phyloP scores from a whole-genome alignment of 2,888 invertebrate genomes.

The Drosophila sordidula region DNA sequence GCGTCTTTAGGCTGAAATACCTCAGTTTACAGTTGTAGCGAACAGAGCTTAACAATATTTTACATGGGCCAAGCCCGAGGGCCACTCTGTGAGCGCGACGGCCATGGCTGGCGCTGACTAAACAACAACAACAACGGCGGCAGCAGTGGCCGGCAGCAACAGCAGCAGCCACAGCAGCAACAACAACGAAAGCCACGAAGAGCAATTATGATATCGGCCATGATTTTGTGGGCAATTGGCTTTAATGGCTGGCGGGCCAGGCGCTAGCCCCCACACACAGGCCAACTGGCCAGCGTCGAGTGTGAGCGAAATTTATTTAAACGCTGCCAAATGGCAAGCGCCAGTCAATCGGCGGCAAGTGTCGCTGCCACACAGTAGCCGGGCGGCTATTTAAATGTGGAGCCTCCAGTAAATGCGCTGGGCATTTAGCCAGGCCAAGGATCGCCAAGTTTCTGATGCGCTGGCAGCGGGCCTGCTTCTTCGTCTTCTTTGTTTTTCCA shows the following conservation, averaged over 20 bases:
- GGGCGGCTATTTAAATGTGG: conserved; percentile 42
- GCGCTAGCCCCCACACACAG: conserved; percentile 15
- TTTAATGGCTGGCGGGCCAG: conserved; percentile 69
- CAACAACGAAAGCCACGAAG: conserved; percentile 69
- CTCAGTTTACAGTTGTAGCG: conserved; percentile 5
- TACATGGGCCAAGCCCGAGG: conserved; percentile 63
- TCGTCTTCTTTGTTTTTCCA: not conserved
- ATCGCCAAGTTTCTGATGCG: conserved; percentile 26
- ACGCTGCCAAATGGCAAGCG: conserved; percentile 73
- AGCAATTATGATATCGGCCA: conserved; percentile 80
- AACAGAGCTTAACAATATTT: conserved; percentile 63
- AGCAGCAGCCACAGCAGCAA: conserved; percentile 26
- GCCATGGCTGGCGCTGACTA: conserved; percentile 67
- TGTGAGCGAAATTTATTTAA: conserved; percentile 70
- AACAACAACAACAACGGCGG: conserved; percentile 44
- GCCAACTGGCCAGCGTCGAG: conserved; percentile 20
- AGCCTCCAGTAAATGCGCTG: conserved; percentile 55
- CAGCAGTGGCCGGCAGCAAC: conserved; percentile 33
- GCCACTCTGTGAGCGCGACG: conserved; percentile 53
- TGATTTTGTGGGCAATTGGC: conserved; percentile 81
- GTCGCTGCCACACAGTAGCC: conserved; percentile 35
- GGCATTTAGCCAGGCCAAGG: conserved; percentile 52
- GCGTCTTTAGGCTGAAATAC: conserved; percentile 17
- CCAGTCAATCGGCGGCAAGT: conserved; percentile 64
- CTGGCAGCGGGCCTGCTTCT: conserved; percentile 20